Conservation (phyloP, 2,797 vertebrate species). For the Notamacropus eugenii region DNA sequence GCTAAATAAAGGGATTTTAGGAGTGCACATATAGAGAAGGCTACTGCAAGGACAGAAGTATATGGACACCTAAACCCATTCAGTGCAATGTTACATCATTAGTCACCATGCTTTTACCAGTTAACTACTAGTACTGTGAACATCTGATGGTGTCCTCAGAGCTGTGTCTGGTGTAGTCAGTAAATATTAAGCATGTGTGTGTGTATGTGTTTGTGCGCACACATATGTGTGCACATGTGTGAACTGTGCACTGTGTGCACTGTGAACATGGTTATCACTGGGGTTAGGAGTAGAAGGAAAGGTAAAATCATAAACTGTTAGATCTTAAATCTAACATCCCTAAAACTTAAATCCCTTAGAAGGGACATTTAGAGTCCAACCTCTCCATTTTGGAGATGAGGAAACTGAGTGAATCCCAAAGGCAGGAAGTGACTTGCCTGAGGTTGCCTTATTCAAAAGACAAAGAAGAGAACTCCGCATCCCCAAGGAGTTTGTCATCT, state of each 20-base stretch:
- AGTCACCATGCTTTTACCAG: background rate
- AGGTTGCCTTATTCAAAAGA: background rate
- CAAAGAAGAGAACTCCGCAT: background rate
- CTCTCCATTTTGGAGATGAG: background rate
- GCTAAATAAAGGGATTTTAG: background rate
- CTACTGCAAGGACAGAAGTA: background rate
- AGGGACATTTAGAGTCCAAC: background rate
- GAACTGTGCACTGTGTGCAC: no score
- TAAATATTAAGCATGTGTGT: no score
- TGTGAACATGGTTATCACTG: no score
- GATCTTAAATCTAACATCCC: background rate
- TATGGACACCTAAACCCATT: no score
- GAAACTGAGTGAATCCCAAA: background rate
- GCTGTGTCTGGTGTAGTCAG: background rate
- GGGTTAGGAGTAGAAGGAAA: no score
- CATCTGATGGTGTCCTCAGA: background rate
- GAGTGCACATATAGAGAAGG: background rate
- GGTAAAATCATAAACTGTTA: background rate
- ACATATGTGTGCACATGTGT: no score
- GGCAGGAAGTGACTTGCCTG: background rate
- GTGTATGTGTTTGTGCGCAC: background rate
- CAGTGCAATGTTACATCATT: no score
- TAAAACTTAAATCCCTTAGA: background rate
- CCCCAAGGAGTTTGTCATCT: background rate
- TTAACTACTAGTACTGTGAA: background rate